Evolutionary conservation across 2,888 invertebrate species (phyloP).

Genomic region (Scaptomyza flava): DNA sequence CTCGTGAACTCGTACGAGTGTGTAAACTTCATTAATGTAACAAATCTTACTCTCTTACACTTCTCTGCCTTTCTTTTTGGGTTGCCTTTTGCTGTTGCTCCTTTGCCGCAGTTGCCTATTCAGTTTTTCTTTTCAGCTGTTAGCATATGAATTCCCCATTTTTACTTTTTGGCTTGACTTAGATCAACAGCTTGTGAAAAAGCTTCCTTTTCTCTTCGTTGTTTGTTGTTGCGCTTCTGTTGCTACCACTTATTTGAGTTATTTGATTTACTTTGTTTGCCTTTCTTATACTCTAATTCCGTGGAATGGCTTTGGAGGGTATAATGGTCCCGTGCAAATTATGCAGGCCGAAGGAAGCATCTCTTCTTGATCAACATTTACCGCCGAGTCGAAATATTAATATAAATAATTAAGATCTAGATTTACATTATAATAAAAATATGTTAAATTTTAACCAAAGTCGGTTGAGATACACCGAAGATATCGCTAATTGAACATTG

Average conservation of each 20-base stretch:
- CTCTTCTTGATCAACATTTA: background rate
- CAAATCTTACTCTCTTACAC: constrained; percentile 30
- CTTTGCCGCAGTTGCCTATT: background rate
- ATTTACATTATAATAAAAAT: too few relatives aligned
- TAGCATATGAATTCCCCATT: background rate
- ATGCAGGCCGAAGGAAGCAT: background rate
- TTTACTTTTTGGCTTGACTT: constrained; percentile 4
- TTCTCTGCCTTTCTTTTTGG: background rate
- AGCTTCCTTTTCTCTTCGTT: background rate
- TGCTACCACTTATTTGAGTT: constrained; percentile 3
- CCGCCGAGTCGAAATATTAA: too few relatives aligned
- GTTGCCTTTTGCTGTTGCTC: background rate
- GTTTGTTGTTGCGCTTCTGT: background rate
- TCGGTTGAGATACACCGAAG: too few relatives aligned
- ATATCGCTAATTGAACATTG: too few relatives aligned
- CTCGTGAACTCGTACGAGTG: constrained; percentile 3
- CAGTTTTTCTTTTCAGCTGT: background rate
- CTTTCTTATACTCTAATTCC: background rate
- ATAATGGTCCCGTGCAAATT: background rate
- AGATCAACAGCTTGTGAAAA: constrained; percentile 15
- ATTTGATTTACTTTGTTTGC: constrained; percentile 2
- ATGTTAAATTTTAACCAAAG: too few relatives aligned
- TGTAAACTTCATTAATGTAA: constrained; percentile 45
- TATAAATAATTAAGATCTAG: too few relatives aligned
- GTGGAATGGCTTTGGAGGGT: background rate